A percentile compares a stretch with the other conserved stretches of the same genome.
phyloP scores from a whole-genome alignment of 2,113 vertebrate genomes.

The Semnornis frantzii region DNA sequence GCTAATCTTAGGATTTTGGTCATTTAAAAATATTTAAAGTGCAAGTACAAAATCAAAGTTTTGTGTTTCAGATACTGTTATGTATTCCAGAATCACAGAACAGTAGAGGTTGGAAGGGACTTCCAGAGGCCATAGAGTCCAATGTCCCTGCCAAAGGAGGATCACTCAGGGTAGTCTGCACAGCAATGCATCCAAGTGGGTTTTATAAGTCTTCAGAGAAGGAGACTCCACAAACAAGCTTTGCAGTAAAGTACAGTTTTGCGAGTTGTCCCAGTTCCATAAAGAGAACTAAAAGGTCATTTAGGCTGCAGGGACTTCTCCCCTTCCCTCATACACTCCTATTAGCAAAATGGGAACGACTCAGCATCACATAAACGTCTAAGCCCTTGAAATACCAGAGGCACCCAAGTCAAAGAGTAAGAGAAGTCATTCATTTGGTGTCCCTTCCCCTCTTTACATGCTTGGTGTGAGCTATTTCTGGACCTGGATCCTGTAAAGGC shows the following conservation, averaged over 20 bases:
- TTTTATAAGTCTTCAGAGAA: too few species aligned
- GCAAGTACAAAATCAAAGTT: conserved; percentile 72
- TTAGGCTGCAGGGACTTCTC: conserved; percentile 46
- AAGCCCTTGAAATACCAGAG: conserved; percentile 28
- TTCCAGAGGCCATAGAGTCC: too few species aligned
- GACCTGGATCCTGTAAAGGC: background rate
- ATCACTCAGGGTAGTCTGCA: too few species aligned
- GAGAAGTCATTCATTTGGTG: background rate
- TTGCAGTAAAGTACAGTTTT: conserved; percentile 70
- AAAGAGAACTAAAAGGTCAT: conserved; percentile 63
- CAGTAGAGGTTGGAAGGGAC: too few species aligned
- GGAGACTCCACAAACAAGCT: conserved; percentile 33
- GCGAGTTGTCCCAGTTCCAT: conserved; percentile 49
- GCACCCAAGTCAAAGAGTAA: background rate
- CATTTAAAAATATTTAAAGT: conserved; percentile 53
- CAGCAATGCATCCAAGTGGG: too few species aligned
- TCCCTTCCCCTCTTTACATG: background rate
- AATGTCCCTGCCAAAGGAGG: too few species aligned
- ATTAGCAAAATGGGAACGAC: conserved; percentile 27
- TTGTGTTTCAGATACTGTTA: conserved; percentile 59
- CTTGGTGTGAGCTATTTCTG: background rate
- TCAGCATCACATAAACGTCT: conserved; percentile 13
- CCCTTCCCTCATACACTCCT: background rate
- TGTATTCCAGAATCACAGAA: too few species aligned
- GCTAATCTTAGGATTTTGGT: conserved; percentile 25